Evolutionary conservation across 2,113 vertebrate species (phyloP).

Genomic region (Rousettus leschenaultii): DNA sequence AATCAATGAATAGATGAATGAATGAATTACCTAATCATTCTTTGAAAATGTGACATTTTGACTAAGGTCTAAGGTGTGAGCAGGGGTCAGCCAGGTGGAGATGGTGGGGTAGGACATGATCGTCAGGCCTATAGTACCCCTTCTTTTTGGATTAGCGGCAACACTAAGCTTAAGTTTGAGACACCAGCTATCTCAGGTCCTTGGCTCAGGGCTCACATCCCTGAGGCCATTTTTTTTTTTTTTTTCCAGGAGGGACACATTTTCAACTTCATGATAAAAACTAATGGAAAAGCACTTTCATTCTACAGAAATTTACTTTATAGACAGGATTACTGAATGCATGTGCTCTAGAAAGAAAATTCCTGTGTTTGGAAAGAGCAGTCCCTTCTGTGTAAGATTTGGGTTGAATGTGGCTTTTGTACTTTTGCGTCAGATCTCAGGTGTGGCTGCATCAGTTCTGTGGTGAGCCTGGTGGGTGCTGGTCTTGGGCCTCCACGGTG

Average conservation of each 20-base stretch:
- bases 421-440: not conserved
- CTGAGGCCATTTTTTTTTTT: not conserved
- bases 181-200: accelerated
- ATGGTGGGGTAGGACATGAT: too few species aligned
- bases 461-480: not conserved
- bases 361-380: not conserved
- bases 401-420: not conserved
- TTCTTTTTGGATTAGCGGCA: not conserved
- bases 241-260: not conserved
- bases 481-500: not conserved
- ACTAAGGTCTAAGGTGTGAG: not conserved
- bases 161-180: not conserved
- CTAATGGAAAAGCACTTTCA: not conserved
- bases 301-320: not conserved
- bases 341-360: not conserved
- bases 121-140: accelerated
- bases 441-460: not conserved
- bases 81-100: not conserved
- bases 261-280: not conserved
- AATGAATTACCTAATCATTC: not conserved
- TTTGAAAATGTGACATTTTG: not conserved
- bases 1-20: not conserved
- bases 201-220: not conserved
- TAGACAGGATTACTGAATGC: not conserved
- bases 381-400: not conserved